These are phyloP conservation scores for Eupsittula cactorum DNA, from an alignment of 2,113 vertebrate species.

Conservation along the genomic window DNA sequence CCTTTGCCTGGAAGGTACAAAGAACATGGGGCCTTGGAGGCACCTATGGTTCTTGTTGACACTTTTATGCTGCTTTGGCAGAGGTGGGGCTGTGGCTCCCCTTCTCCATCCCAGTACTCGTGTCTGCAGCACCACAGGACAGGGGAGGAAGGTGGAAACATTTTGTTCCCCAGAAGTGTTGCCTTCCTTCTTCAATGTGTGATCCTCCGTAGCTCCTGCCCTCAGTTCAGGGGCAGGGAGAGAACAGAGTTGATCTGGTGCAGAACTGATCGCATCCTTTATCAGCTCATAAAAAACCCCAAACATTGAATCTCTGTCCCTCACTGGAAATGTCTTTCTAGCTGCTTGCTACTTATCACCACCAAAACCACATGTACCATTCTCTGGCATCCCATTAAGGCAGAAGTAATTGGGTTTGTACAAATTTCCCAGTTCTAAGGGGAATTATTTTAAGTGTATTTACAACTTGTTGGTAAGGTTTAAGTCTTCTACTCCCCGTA, in stretches of 20 bases:
- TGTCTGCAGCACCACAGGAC: neutral
- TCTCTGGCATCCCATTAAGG: neutral
- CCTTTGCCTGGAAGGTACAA: neutral
- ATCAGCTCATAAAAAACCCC: neutral
- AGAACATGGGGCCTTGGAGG: neutral
- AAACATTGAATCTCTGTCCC: neutral
- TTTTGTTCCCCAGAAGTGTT: neutral
- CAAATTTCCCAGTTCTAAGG: neutral
- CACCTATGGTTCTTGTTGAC: neutral
- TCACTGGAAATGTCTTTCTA: neutral
- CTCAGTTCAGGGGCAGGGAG: neutral
- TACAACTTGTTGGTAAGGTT: neutral
- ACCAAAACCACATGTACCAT: neutral
- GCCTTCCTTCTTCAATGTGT: neutral
- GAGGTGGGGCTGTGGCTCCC: neutral
- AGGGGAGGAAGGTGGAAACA: neutral
- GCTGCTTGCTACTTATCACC: neutral
- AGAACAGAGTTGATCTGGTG: neutral
- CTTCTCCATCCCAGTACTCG: rapidly evolving
- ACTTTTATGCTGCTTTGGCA: neutral
- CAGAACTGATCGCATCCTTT: neutral
- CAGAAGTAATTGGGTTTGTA: neutral
- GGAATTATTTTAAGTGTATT: neutral
- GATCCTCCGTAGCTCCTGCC: neutral
- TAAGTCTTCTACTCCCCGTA: neutral